A percentile compares a stretch with the other conserved stretches of the same genome.
Conservation (phyloP, 2,797 vertebrate species). For the Micropoecilia bifurca region DNA sequence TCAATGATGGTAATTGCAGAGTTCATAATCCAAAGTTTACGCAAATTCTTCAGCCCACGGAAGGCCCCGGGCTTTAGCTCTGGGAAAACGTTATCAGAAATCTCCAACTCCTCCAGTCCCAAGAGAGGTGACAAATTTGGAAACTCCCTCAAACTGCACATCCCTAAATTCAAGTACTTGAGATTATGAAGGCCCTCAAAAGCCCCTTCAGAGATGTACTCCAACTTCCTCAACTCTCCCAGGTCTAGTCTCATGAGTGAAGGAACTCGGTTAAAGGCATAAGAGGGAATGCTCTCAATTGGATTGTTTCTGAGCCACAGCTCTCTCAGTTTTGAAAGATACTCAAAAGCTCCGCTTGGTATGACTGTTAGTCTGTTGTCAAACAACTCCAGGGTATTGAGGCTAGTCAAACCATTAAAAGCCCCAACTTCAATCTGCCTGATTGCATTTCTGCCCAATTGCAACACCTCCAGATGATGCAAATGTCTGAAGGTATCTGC, state of each 20-base stretch:
- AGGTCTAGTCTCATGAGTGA: conserved; percentile 96
- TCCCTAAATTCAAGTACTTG: conserved; percentile 97
- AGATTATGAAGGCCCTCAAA: conserved; percentile 96
- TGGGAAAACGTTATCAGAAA: conserved; percentile 96
- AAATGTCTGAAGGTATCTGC: conserved; percentile 96
- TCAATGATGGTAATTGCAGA: conserved; percentile 92
- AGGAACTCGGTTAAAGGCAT: conserved; percentile 97
- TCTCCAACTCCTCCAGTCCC: conserved; percentile 95
- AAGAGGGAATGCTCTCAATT: conserved; percentile 97
- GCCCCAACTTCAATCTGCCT: conserved; percentile 97
- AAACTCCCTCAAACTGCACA: conserved; percentile 96
- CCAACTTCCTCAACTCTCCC: conserved; percentile 94
- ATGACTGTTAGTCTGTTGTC: conserved; percentile 98
- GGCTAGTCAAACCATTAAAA: conserved; percentile 95
- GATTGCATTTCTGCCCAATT: conserved; percentile 94
- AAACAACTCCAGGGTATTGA: conserved; percentile 97
- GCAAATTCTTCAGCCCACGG: conserved; percentile 90
- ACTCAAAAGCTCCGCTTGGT: conserved; percentile 97
- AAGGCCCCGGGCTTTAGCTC: conserved; percentile 92
- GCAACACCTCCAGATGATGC: conserved; percentile 95
- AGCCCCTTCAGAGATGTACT: conserved; percentile 97
- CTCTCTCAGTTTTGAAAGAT: conserved; percentile 96
- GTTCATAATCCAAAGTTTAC: conserved; percentile 99
- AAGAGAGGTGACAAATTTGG: conserved; percentile 91
- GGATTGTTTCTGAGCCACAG: conserved; percentile 98